Evolutionary conservation across 2,888 invertebrate genomes (phyloP).

Genomic region (Nemotelus pantherinus): DNA sequence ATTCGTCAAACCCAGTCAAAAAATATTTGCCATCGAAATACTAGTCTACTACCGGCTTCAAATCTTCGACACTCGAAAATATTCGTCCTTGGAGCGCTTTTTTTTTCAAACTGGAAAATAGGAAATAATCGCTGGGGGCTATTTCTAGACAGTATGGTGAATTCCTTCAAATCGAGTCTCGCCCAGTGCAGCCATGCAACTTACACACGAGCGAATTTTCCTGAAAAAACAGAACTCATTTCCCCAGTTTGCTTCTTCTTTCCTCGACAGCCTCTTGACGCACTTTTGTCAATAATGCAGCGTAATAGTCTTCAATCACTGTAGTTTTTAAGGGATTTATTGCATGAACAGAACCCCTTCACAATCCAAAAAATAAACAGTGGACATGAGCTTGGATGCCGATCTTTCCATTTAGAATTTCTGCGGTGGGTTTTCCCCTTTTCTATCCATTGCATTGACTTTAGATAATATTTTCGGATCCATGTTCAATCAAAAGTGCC

Average conservation of each 20-base stretch:
- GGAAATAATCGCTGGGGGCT: neutral
- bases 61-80: neutral
- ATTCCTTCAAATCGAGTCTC: neutral
- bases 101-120: neutral
- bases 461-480: neutral
- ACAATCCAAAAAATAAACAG: too few relatives aligned
- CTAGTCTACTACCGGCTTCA: neutral
- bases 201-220: too few relatives aligned
- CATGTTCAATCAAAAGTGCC: neutral
- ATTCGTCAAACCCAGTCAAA: neutral
- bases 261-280: slow-evolving; percentile 1
- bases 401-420: neutral
- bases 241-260: neutral
- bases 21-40: neutral
- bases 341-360: too few relatives aligned
- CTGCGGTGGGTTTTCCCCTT: neutral
- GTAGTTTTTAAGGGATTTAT: neutral
- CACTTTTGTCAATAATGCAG: neutral
- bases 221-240: too few relatives aligned
- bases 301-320: neutral
- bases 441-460: neutral
- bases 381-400: neutral
- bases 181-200: too few relatives aligned
- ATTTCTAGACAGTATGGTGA: neutral
- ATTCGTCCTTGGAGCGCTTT: neutral